Evolutionary conservation across 1,140 invertebrate species (phyloP), one percentile per base, ranked within the genome.

Genomic region (Platorchestia sp.): DNA sequence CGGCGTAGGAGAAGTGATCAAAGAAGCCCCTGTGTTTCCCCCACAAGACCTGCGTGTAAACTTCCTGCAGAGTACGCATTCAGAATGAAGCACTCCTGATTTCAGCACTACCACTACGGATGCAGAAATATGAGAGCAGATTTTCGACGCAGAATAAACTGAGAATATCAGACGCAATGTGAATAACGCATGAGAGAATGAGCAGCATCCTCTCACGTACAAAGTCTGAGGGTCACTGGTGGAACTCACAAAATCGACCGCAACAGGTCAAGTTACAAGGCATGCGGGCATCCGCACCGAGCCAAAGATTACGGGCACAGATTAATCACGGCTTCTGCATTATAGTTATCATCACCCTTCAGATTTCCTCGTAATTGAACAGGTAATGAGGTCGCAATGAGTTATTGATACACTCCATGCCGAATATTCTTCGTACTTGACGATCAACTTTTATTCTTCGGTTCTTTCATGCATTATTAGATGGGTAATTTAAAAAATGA

Each of bases 141-240:
- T 22, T 75, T 75, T 75, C 7, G 59, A 19, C 36, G 42, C 43
- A 89, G 10, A 27, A 89, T 5, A 89, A 42, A 14, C 3, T 14
- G 42, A 7, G 3, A 43, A 86, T n/a, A 41, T 40, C 36, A 16
- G 41, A 16, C 41, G 42, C 27, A 89, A 89, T 10, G 3, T 89
- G 87, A 14, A 89, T 16, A 44, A 44, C n/a, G 43, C 43, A 89
- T 89, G 87, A 89, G 87, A 89, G 87, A 89, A 44, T 42, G 43
- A 89, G 87, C 43, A 42, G 87, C 87, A 44, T 42, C n/a, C 87
- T 89, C 87, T 42, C 87, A 89, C 87, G n/a, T 89, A 44, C 87
- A 41, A 89, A 89, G 87, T 89, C 87, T 89, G 87, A 41, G n/a
- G 87, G 87, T 89, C 87, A 89, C 87, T 89, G 87, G 10, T 89